Percentiles rank a stretch among this genome's conserved stretches.
These are phyloP conservation scores for Ciconia maguari DNA, from an alignment of 2,113 vertebrate genomes.

Conservation along the genomic window DNA sequence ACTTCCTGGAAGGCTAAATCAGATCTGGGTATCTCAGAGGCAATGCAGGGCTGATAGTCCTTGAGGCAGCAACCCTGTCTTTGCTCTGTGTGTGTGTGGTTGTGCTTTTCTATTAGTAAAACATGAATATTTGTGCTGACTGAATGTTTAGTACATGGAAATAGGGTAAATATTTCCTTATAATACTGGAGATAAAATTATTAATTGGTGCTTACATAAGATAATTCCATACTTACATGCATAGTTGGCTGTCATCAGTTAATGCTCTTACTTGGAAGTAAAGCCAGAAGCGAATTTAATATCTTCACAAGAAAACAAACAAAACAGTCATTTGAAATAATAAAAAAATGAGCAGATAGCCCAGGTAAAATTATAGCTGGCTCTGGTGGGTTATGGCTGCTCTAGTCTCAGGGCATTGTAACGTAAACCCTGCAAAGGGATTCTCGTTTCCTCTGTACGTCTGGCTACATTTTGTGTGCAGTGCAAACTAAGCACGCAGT, in stretches of 20 bases:
- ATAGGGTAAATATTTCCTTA: not conserved
- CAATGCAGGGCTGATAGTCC: not conserved
- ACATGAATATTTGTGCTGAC: not conserved
- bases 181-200: not conserved
- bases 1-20: not conserved
- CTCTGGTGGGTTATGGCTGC: not conserved
- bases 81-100: not conserved
- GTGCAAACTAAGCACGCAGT: not conserved
- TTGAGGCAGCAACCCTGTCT: not conserved
- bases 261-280: not conserved
- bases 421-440: not conserved
- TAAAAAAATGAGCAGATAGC: not conserved
- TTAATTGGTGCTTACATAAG: not conserved
- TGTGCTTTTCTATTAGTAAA: not conserved
- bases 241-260: not conserved
- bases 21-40: not conserved
- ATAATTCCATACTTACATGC: not conserved
- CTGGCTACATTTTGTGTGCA: not conserved
- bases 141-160: not conserved
- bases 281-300: not conserved
- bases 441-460: accelerated
- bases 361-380: not conserved
- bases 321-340: not conserved
- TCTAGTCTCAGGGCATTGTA: accelerated
- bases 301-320: not conserved